Evolutionary conservation across 2,113 vertebrate genomes (phyloP).

Genomic region (Calypte anna): DNA sequence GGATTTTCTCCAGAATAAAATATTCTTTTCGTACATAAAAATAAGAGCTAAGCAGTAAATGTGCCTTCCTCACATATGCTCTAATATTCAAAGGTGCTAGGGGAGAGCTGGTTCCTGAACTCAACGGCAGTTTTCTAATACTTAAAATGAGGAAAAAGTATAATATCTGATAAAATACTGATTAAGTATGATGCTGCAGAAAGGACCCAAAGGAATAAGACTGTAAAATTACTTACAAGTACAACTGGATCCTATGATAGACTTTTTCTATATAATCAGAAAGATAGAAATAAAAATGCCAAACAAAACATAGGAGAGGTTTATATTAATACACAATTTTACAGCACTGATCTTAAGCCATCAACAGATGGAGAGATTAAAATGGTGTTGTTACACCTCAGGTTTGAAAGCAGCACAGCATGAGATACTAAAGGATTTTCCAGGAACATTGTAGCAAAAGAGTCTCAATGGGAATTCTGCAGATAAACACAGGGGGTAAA

Average conservation of each 20-base stretch:
- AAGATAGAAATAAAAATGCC: background rate
- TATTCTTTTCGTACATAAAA: background rate
- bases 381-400: background rate
- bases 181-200: background rate
- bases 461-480: slow-evolving; percentile 39
- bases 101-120: background rate
- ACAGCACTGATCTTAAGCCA: slow-evolving; percentile 33
- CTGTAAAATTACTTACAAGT: background rate
- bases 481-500: background rate
- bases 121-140: background rate
- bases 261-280: background rate
- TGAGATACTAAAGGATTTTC: slow-evolving; percentile 51
- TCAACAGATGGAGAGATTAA: slow-evolving; percentile 56
- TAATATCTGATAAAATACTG: background rate
- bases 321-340: slow-evolving; percentile 2
- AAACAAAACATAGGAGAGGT: background rate
- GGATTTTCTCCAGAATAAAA: background rate
- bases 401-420: slow-evolving; percentile 16
- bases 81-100: background rate
- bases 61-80: background rate
- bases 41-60: background rate
- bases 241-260: background rate
- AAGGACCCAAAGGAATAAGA: background rate
- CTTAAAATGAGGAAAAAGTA: background rate
- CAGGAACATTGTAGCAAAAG: background rate